Conservation (phyloP, 2,888 invertebrate genomes). For the Zeuzera pyrina region DNA sequence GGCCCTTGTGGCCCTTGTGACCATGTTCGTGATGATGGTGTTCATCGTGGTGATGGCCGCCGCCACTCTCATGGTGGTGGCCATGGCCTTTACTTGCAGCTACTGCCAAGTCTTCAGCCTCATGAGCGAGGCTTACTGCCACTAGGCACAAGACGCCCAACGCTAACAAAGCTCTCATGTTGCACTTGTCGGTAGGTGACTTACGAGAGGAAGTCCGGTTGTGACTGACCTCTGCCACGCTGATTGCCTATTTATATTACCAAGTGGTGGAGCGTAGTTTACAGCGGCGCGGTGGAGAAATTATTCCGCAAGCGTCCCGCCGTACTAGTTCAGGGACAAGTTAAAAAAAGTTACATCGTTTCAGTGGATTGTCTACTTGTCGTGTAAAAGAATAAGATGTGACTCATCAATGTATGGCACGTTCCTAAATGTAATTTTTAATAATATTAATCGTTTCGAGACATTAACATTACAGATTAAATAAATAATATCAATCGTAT, state of each 20-base stretch:
- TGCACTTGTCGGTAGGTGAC: slow-evolving; percentile 12
- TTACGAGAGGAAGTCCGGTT: slow-evolving; percentile 51
- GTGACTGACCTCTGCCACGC: slow-evolving; percentile 49
- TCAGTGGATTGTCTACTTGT: too few relatives aligned
- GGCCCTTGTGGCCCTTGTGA: slow-evolving; percentile 83
- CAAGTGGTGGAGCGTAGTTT: slow-evolving; percentile 32
- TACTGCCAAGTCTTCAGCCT: slow-evolving; percentile 50
- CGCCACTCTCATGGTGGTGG: slow-evolving; percentile 72
- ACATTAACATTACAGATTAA: too few relatives aligned
- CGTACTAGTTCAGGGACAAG: slow-evolving; percentile 57
- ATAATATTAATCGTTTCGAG: too few relatives aligned
- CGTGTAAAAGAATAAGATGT: too few relatives aligned
- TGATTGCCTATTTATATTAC: slow-evolving; percentile 58
- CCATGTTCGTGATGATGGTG: slow-evolving; percentile 81
- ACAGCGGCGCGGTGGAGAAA: slow-evolving; percentile 49
- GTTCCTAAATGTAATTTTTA: too few relatives aligned
- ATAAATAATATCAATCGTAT: too few relatives aligned
- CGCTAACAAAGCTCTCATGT: slow-evolving; percentile 49
- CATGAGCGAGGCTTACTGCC: slow-evolving; percentile 41
- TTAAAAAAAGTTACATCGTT: slow-evolving; percentile 12
- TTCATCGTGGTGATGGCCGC: slow-evolving; percentile 77
- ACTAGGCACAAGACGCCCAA: slow-evolving; percentile 47
- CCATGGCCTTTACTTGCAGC: slow-evolving; percentile 65
- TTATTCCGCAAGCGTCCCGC: slow-evolving; percentile 58
- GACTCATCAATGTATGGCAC: too few relatives aligned